Conservation (phyloP, 2,797 vertebrate genomes). For the Kryptolebias ocellatus region DNA sequence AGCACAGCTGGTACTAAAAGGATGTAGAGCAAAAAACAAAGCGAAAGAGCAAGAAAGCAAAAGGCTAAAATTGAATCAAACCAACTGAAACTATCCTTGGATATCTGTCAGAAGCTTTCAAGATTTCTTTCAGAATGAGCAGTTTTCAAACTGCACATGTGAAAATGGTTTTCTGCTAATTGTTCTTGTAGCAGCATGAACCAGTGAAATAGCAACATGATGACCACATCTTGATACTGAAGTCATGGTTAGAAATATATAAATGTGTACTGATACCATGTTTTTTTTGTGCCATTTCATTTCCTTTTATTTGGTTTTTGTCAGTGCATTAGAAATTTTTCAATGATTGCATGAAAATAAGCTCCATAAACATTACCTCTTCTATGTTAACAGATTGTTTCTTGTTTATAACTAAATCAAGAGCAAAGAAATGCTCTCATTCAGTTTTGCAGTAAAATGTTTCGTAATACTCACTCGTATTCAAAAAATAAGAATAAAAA, state of each 20-base stretch:
- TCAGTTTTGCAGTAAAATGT: conserved; percentile 41
- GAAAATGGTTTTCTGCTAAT: conserved; percentile 41
- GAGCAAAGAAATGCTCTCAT: conserved; percentile 15
- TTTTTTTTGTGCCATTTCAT: conserved; percentile 28
- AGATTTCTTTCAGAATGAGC: conserved; percentile 18
- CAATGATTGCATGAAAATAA: conserved; percentile 2
- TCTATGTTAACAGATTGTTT: conserved; percentile 40
- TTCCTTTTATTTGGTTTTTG: conserved; percentile 36
- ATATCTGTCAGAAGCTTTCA: conserved; percentile 21
- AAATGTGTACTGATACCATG: conserved; percentile 45
- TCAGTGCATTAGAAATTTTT: conserved; percentile 21
- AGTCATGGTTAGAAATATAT: conserved; percentile 38
- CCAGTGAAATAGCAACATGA: conserved; percentile 12
- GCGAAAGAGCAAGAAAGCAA: background rate
- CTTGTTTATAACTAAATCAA: conserved; percentile 38
- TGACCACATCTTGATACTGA: conserved; percentile 36
- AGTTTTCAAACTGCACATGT: conserved; percentile 19
- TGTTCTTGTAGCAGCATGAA: conserved; percentile 20
- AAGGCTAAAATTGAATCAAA: conserved; percentile 3
- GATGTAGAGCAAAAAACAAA: background rate
- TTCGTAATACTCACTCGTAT: conserved; percentile 19
- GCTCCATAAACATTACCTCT: conserved; percentile 13
- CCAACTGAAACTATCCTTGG: background rate
- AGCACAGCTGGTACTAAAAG: background rate
- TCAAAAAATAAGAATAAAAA: conserved; percentile 3